A percentile compares a stretch with the other conserved stretches of the same genome.
phyloP scores from a whole-genome alignment of 2,797 vertebrate genomes.

The Hemitrygon akajei region DNA sequence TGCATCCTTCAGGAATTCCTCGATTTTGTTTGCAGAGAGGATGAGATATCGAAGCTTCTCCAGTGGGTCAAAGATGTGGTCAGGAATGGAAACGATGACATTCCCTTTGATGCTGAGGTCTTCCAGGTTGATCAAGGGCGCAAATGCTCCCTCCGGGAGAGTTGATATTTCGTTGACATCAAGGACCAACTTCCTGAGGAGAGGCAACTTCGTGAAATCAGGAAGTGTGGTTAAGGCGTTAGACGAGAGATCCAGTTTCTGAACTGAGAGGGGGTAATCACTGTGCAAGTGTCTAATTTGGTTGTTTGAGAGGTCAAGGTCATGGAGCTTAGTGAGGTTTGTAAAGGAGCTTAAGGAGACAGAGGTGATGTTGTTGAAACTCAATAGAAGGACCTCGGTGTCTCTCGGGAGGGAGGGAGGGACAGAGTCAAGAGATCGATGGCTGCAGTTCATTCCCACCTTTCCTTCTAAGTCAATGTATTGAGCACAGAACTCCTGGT shows the following conservation, averaged over 20 bases:
- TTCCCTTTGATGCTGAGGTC: slow-evolving; percentile 47
- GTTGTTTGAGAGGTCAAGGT: slow-evolving; percentile 43
- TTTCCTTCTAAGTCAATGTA: not conserved
- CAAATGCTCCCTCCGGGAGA: slow-evolving; percentile 40
- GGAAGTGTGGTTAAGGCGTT: slow-evolving; percentile 47
- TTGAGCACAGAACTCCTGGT: too few relatives aligned
- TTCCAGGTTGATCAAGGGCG: slow-evolving; percentile 35
- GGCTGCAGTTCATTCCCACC: slow-evolving; percentile 46
- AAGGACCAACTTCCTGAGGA: slow-evolving; percentile 41
- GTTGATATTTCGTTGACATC: slow-evolving; percentile 46
- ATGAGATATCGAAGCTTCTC: not conserved
- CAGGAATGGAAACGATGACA: slow-evolving; percentile 40
- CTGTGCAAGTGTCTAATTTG: slow-evolving; percentile 42
- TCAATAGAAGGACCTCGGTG: slow-evolving; percentile 42
- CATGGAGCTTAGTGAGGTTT: slow-evolving; percentile 38
- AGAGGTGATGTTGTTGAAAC: slow-evolving; percentile 42
- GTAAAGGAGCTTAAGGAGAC: slow-evolving; percentile 42
- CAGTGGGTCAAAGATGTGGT: slow-evolving; percentile 19
- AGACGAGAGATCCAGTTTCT: slow-evolving; percentile 43
- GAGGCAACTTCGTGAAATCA: slow-evolving; percentile 39
- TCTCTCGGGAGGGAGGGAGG: slow-evolving; percentile 40
- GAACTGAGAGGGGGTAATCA: not conserved
- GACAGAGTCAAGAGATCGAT: slow-evolving; percentile 35
- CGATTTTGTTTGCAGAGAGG: not conserved
- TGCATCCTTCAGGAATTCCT: slow-evolving; percentile 40